phyloP scores from a whole-genome alignment of 2,113 vertebrate genomes.

The Notothenia rossii region DNA sequence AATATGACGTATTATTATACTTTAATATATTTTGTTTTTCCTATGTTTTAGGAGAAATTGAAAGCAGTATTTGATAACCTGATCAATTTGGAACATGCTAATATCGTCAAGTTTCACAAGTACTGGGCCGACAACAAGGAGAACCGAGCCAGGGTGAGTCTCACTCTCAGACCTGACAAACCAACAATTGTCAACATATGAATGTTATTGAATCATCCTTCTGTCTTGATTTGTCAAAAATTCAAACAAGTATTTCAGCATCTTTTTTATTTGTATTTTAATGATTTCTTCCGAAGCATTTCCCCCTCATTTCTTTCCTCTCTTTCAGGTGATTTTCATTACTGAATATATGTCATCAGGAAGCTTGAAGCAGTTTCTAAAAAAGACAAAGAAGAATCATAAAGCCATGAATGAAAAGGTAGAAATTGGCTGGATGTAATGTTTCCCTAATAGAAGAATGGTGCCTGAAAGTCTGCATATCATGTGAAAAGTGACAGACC shows the following conservation, averaged over 20 bases:
- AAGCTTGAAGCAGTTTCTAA: conserved; percentile 98
- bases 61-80: conserved; percentile 94
- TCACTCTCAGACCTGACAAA: conserved; percentile 1
- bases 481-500: neutral
- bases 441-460: neutral
- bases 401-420: conserved; percentile 99
- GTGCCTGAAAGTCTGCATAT: neutral
- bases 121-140: conserved; percentile 99
- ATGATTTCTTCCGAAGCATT: neutral
- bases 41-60: conserved; percentile 71
- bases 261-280: neutral
- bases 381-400: conserved; percentile 99
- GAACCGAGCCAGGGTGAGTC: conserved; percentile 92
- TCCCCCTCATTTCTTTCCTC: conserved; percentile 1
- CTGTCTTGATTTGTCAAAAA: neutral
- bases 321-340: conserved; percentile 96
- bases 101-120: conserved; percentile 99
- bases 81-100: conserved; percentile 97
- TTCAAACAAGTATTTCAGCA: neutral
- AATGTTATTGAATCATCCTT: neutral
- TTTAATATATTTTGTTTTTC: conserved; percentile 5
- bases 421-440: neutral
- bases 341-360: conserved; percentile 99
- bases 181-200: neutral
- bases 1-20: neutral